A percentile compares a stretch with the other conserved stretches of the same genome.
Conservation (phyloP, 2,797 vertebrate species). For the Chloroceryle inda region DNA sequence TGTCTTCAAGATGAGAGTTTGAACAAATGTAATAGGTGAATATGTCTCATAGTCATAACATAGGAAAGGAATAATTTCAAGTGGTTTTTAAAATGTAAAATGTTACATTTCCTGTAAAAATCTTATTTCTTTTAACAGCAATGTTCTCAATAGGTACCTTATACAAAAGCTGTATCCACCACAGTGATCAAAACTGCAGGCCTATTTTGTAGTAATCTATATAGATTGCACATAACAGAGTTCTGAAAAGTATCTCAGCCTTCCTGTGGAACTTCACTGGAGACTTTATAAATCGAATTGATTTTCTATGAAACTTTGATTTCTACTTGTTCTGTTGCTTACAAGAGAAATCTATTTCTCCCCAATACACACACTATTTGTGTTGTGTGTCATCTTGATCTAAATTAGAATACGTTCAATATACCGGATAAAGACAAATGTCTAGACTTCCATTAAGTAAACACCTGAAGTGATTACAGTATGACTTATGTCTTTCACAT, state of each 20-base stretch:
- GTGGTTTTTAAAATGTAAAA: background rate
- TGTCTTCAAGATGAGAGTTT: background rate
- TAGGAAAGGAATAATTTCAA: background rate
- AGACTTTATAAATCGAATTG: background rate
- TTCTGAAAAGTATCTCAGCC: conserved; percentile 34
- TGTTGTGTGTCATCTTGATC: background rate
- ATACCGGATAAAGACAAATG: background rate
- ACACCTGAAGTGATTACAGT: background rate
- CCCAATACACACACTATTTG: background rate
- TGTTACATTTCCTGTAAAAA: background rate
- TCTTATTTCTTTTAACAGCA: background rate
- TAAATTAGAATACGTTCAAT: background rate
- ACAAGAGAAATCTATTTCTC: background rate
- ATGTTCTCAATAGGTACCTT: background rate
- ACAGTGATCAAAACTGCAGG: background rate
- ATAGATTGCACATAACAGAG: background rate
- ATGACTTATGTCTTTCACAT: background rate
- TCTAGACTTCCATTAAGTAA: background rate
- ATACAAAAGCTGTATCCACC: background rate
- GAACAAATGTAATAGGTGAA: background rate
- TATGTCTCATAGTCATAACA: background rate
- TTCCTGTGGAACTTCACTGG: background rate
- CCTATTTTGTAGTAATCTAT: conserved; percentile 33
- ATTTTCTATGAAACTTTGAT: background rate
- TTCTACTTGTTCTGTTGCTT: background rate